Evolutionary conservation across 2,113 vertebrate species (phyloP).

Genomic region (Perca schrenkii): DNA sequence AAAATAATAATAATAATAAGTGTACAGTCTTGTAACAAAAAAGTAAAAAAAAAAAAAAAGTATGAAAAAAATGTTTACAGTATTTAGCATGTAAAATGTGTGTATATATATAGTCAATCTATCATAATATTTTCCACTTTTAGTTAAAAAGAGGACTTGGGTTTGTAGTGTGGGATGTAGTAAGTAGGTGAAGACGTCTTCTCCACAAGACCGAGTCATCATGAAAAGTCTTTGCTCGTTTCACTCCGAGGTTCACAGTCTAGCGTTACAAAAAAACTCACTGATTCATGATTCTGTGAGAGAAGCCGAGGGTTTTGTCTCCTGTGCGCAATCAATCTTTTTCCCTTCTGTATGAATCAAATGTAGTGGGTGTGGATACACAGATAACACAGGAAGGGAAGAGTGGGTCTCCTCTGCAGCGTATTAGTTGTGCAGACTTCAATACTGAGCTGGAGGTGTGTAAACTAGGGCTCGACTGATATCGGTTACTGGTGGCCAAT

Average conservation of each 20-base stretch:
- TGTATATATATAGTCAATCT: slow-evolving; percentile 55
- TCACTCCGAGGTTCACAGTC: slow-evolving; percentile 49
- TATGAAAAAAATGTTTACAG: slow-evolving; percentile 41
- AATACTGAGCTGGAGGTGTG: slow-evolving; percentile 48
- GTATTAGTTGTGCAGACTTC: slow-evolving; percentile 22
- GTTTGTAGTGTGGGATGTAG: slow-evolving; percentile 60
- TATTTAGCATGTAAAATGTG: slow-evolving; percentile 67
- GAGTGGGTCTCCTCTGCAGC: background rate
- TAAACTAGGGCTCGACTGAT: slow-evolving; percentile 50
- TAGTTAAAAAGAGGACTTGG: slow-evolving; percentile 46
- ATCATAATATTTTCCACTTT: slow-evolving; percentile 76
- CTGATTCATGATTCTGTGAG: slow-evolving; percentile 51
- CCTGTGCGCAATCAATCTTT: slow-evolving; percentile 17
- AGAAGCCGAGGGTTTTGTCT: slow-evolving; percentile 28
- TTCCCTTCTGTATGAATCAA: slow-evolving; percentile 46
- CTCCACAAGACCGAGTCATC: slow-evolving; percentile 11
- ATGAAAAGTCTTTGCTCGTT: slow-evolving; percentile 39
- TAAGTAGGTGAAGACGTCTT: slow-evolving; percentile 31
- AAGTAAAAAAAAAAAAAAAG: slow-evolving; percentile 3
- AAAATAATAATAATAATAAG: slow-evolving; percentile 32
- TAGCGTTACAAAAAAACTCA: slow-evolving; percentile 21
- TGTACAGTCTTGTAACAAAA: slow-evolving; percentile 34
- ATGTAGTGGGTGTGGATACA: background rate
- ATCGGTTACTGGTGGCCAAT: slow-evolving; percentile 3
- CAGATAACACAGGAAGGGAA: background rate